A percentile compares a stretch with the other conserved stretches of the same genome.
phyloP scores from a whole-genome alignment of 2,888 invertebrate species.

The Cyrtodaria siliqua region DNA sequence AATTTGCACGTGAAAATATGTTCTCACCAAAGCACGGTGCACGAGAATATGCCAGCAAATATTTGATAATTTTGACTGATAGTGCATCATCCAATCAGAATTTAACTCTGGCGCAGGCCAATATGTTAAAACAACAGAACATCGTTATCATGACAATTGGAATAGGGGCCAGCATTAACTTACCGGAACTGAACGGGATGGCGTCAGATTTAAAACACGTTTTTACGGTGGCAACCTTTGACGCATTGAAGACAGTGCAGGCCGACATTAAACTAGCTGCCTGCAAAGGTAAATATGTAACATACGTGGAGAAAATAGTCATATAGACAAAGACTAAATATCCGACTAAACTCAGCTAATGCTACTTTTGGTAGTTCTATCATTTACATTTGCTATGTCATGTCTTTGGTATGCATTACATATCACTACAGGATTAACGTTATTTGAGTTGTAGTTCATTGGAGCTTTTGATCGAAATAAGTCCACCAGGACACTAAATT shows the following conservation, averaged over 20 bases:
- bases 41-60: conserved; percentile 54
- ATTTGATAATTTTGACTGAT: conserved; percentile 68
- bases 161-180: conserved; percentile 64
- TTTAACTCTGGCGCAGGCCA: conserved; percentile 56
- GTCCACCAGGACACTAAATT: too few species aligned
- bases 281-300: conserved; percentile 56
- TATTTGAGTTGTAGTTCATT: too few species aligned
- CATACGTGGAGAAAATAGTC: too few species aligned
- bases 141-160: conserved; percentile 66
- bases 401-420: too few species aligned
- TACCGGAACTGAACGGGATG: conserved; percentile 62
- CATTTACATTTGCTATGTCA: too few species aligned
- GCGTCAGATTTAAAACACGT: conserved; percentile 53
- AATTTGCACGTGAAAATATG: conserved; percentile 56
- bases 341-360: too few species aligned
- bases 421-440: too few species aligned
- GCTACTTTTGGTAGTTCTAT: too few species aligned
- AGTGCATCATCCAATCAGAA: conserved; percentile 57
- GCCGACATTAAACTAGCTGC: conserved; percentile 38
- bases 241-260: conserved; percentile 39
- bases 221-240: conserved; percentile 48
- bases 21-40: conserved; percentile 59
- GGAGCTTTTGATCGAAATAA: too few species aligned
- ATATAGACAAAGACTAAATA: too few species aligned
- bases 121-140: conserved; percentile 54